These are phyloP conservation scores for Tylochromis polylepis DNA, from an alignment of 2,113 vertebrate species.

Conservation along the genomic window DNA sequence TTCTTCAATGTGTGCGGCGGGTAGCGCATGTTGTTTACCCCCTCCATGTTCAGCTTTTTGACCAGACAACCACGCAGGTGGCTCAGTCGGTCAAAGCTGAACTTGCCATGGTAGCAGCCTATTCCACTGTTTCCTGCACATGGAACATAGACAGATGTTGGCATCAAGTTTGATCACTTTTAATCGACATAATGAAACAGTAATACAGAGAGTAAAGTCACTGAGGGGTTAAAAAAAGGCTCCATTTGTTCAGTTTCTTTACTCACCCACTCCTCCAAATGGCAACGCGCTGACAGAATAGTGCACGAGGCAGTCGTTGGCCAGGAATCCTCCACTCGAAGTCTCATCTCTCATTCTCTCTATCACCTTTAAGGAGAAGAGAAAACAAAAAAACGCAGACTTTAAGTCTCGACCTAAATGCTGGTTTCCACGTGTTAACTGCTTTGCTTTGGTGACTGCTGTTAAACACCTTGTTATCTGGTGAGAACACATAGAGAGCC, in stretches of 20 bases:
- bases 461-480: conserved; percentile 76
- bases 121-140: conserved; percentile 86
- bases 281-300: conserved; percentile 76
- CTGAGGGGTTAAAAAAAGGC: neutral
- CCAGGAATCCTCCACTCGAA: conserved; percentile 82
- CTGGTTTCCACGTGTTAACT: neutral
- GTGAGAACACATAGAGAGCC: conserved; percentile 85
- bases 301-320: conserved; percentile 84
- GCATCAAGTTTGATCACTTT: neutral
- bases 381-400: neutral
- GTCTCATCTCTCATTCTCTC: conserved; percentile 78
- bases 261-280: conserved; percentile 88
- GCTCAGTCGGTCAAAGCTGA: conserved; percentile 85
- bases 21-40: conserved; percentile 76
- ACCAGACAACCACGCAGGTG: conserved; percentile 82
- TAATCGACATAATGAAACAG: neutral
- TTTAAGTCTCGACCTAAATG: neutral
- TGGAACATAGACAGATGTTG: neutral
- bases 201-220: neutral
- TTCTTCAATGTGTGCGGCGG: conserved; percentile 82
- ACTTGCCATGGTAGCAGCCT: conserved; percentile 82
- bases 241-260: neutral
- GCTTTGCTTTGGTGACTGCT: neutral
- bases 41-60: conserved; percentile 78
- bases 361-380: conserved; percentile 70